These are phyloP conservation scores for Crambe crambe DNA, from an alignment of 37 sponge, comb jelly and placozoan genomes.

Conservation along the genomic window DNA sequence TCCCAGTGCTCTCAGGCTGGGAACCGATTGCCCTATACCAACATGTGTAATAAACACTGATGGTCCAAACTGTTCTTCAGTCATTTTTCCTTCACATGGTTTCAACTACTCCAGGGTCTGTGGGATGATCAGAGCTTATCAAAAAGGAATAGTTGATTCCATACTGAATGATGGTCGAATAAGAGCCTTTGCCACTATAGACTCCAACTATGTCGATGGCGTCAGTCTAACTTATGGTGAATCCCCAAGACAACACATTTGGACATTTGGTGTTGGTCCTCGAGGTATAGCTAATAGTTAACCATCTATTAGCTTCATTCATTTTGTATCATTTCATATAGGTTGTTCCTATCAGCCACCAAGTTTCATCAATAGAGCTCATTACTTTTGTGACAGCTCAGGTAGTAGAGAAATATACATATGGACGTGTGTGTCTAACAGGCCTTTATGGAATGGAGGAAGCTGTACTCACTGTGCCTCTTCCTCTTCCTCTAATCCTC, in stretches of 20 bases:
- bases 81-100: background rate
- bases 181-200: background rate
- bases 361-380: no score
- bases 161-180: background rate
- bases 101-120: conserved; percentile 18
- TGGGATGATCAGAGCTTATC: conserved; percentile 32
- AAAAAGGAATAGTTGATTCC: conserved; percentile 7
- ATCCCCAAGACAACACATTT: conserved; percentile 23
- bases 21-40: background rate
- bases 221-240: conserved; percentile 8
- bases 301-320: no score
- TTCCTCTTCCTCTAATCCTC: background rate
- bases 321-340: background rate
- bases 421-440: background rate
- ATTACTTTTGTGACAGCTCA: conserved; percentile 36
- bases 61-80: background rate
- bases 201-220: background rate
- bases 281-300: no score
- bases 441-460: conserved; percentile 37
- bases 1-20: background rate
- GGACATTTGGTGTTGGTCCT: conserved; percentile 22
- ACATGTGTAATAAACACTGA: background rate
- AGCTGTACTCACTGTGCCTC: conserved; percentile 14
- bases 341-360: no score
- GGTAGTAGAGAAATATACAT: background rate